Evolutionary conservation across 1,140 invertebrate species (phyloP), one percentile per base, ranked within the genome.

Genomic region (Paramacrobiotus metropolitanus): DNA sequence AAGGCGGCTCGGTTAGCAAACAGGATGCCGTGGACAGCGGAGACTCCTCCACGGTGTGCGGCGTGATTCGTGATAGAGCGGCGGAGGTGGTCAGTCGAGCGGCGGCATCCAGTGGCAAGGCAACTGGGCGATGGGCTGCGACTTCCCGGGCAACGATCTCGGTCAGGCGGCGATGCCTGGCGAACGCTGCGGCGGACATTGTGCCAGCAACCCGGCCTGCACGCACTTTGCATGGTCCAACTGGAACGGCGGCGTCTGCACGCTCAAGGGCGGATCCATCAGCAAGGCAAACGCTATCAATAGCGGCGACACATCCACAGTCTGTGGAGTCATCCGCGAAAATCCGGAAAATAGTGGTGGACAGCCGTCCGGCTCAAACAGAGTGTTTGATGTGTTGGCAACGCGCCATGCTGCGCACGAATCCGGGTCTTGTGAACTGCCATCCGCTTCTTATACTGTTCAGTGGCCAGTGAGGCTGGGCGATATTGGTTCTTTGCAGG

Each of bases 221-320:
- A 44, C 61, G 29, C 61, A 63, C 31, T 64, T 63, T 45, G 28
- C 59, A 29, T 64, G 63, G 63, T 45, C 62, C 1, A 31, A 31
- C 21, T 21, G 55, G 45, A 1, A 63, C 29, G 29, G 31, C 34
- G 63, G 63, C 3, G 61, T 44, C 1, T 64, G 63, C 30, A 9
- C 20, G 2, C 20, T 64, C 21, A 64, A 64, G 59, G 44, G 45
- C 44, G 59, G 59, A 29, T 2, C 21, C 1, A 21, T 64, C 28
- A 20, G n/a, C 3, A 59, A 29, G 2, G 21, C 18, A 18, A 59
- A 59, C 3, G 31, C 59, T 9, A 21, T 55, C 9, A 18, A 24
- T n/a, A 61, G 31, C 29, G 45, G 30, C 31, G 63, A 64, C 20
- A 9, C 18, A 15, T 44, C 21, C 4, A 40, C 31, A 15, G 29